Evolutionary conservation across 2,888 invertebrate genomes (phyloP).

Genomic region (Euspilapteryx auroguttella): DNA sequence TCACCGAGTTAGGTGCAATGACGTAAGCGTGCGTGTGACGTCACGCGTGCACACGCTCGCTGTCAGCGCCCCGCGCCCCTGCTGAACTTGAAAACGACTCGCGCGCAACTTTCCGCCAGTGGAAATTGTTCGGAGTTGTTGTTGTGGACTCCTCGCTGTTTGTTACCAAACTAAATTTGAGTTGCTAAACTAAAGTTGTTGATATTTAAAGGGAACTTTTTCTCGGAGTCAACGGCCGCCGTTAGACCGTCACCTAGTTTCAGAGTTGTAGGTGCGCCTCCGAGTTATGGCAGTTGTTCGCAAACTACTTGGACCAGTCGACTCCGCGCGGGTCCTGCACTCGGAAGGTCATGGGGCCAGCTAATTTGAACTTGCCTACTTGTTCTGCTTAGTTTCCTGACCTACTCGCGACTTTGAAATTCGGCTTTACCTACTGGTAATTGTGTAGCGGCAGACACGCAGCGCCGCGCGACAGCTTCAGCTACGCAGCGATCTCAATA

Average conservation of each 20-base stretch:
- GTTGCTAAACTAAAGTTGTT: constrained; percentile 58
- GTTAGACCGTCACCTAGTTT: constrained; percentile 58
- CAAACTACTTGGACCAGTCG: constrained; percentile 48
- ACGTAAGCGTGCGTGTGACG: not conserved
- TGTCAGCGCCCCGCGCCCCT: constrained; percentile 9
- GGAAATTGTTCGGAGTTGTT: constrained; percentile 55
- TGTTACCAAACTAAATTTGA: constrained; percentile 60
- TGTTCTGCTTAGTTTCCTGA: no score
- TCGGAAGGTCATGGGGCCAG: constrained; percentile 43
- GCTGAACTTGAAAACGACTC: constrained; percentile 57
- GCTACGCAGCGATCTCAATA: no score
- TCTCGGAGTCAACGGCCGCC: constrained; percentile 60
- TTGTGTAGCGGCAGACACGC: no score
- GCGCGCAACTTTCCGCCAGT: constrained; percentile 49
- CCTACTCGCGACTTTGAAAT: no score
- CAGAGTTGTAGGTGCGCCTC: constrained; percentile 32
- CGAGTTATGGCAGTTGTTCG: constrained; percentile 61
- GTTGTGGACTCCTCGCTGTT: constrained; percentile 30
- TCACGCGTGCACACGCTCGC: constrained; percentile 2
- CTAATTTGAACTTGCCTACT: constrained; percentile 53
- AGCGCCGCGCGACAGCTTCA: no score
- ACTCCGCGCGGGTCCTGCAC: constrained; percentile 35
- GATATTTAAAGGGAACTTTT: constrained; percentile 62
- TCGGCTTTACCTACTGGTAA: no score
- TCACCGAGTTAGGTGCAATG: no score